Evolutionary conservation across 2,113 vertebrate genomes (phyloP).

Genomic region (Pelecanus crispus): DNA sequence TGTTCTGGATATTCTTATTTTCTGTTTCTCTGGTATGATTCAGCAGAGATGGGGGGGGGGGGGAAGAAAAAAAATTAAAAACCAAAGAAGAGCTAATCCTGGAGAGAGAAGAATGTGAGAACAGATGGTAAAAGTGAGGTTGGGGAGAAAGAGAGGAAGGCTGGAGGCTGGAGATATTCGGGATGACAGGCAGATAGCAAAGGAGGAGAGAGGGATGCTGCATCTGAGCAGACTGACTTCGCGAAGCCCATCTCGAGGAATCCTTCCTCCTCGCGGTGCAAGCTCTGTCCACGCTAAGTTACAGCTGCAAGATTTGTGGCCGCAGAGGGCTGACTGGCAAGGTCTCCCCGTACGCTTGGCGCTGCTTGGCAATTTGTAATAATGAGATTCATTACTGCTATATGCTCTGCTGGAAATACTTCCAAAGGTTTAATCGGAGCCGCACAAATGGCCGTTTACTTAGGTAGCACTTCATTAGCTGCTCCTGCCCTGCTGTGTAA

Average conservation of each 20-base stretch:
- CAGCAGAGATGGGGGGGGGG: neutral
- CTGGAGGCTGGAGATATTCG: neutral
- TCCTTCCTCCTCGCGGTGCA: neutral
- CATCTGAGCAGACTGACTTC: neutral
- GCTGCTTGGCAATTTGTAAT: neutral
- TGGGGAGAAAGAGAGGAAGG: neutral
- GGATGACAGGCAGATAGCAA: neutral
- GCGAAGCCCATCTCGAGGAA: neutral
- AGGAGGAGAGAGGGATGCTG: neutral
- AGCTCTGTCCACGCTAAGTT: neutral
- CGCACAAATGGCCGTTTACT: conserved; percentile 19
- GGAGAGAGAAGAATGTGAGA: neutral
- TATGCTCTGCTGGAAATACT: conserved; percentile 1
- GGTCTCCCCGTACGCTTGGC: neutral
- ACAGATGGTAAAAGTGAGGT: neutral
- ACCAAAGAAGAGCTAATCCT: neutral
- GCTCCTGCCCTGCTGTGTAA: conserved; percentile 17
- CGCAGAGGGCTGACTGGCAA: neutral
- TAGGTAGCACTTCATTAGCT: conserved; percentile 28
- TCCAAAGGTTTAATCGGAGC: neutral
- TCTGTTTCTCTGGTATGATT: neutral
- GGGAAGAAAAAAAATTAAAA: too few relatives aligned
- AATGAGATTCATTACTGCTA: neutral
- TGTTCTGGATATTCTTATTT: neutral
- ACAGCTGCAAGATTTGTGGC: neutral